Conservation (phyloP, 1,140 invertebrate genomes). For the Pomacea maculata region DNA sequence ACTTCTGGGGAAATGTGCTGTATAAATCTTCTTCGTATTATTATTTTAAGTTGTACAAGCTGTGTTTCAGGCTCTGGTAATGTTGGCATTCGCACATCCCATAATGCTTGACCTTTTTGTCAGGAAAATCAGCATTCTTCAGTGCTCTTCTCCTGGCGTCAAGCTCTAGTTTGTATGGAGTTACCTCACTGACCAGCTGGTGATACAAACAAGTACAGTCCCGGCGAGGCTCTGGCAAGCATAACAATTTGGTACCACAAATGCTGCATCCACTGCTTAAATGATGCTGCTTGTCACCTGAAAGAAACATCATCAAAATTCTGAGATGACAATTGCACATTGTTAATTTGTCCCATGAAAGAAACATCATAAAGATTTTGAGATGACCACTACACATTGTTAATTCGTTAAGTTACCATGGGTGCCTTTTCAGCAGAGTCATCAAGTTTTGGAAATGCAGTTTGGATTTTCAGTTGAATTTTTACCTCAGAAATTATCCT, state of each 20-base stretch:
- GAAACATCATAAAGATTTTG: neutral
- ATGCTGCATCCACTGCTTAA: conserved; percentile 1
- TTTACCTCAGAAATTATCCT: no score
- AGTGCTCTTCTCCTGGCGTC: conserved; percentile 14
- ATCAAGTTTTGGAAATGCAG: no score
- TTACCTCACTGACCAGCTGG: neutral
- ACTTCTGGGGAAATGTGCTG: no score
- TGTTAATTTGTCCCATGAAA: neutral
- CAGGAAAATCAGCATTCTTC: conserved; percentile 10
- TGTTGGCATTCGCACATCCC: no score
- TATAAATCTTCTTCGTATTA: no score
- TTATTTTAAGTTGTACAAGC: no score
- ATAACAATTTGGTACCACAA: neutral
- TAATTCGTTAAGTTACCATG: no score
- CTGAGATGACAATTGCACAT: no score
- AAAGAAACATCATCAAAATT: neutral
- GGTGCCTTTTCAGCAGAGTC: no score
- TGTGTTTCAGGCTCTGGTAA: no score
- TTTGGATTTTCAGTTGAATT: no score
- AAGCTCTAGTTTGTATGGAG: conserved; percentile 2
- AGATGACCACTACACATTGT: no score
- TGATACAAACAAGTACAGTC: conserved; percentile 19
- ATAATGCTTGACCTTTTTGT: conserved; percentile 5
- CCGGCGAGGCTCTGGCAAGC: neutral
- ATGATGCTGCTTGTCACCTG: conserved; percentile 7